Percentiles rank a stretch among this genome's conserved stretches.
phyloP scores from a whole-genome alignment of 2,888 invertebrate species.

The Neocrepidodera transversa region DNA sequence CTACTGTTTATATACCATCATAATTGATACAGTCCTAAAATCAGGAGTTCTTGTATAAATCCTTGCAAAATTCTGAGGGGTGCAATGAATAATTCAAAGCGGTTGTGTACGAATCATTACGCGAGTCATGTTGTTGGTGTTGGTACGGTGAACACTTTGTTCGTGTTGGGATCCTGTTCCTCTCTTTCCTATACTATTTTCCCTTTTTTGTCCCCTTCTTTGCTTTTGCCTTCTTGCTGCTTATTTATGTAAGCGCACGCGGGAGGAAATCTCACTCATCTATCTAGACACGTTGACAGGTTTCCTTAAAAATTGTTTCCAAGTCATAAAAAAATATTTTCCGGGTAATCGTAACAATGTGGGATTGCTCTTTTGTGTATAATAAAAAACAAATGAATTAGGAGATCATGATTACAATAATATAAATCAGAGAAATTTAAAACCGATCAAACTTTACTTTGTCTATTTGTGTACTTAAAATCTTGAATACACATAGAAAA shows the following conservation, averaged over 20 bases:
- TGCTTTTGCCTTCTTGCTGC: constrained; percentile 43
- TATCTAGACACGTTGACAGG: constrained; percentile 54
- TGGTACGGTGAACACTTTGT: constrained; percentile 59
- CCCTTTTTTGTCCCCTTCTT: constrained; percentile 13
- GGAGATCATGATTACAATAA: too few relatives aligned
- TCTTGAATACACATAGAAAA: too few relatives aligned
- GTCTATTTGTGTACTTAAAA: too few relatives aligned
- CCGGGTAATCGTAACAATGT: not conserved
- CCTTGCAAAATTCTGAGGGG: constrained; percentile 44
- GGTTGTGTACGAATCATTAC: constrained; percentile 60
- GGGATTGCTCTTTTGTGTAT: too few relatives aligned
- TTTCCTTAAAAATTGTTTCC: constrained; percentile 50
- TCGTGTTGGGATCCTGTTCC: constrained; percentile 39
- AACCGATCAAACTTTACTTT: too few relatives aligned
- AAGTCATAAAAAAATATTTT: constrained; percentile 35
- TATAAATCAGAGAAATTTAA: too few relatives aligned
- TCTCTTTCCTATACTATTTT: constrained; percentile 9
- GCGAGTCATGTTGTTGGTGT: constrained; percentile 54
- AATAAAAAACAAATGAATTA: too few relatives aligned
- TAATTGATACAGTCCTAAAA: constrained; percentile 43
- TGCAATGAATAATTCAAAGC: constrained; percentile 59
- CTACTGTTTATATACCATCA: constrained; percentile 16
- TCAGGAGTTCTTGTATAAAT: constrained; percentile 44
- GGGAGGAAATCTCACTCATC: constrained; percentile 52
- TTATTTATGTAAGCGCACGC: constrained; percentile 58